Base-by-base conservation (phyloP, 2,113 vertebrate species). In the Megaptera novaeangliae region DNA sequence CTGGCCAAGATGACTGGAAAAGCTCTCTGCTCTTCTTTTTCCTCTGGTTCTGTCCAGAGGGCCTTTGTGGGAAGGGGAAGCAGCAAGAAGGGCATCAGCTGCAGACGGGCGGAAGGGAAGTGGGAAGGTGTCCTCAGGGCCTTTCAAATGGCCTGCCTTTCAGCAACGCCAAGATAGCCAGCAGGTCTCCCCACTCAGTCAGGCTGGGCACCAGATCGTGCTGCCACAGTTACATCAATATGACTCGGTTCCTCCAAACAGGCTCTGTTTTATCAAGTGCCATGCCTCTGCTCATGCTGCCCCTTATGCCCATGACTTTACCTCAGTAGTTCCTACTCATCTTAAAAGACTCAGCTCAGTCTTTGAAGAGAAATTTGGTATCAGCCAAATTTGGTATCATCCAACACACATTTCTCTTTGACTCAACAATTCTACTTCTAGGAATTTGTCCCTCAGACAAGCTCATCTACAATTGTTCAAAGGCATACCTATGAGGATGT, bases 281-380 rank as follows among this genome's bases (percentile, higher is more conserved):
- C 18, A 68, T 4, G 10, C 46, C 55, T 97, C 78, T 78, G 52
- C 25, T 64, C 20, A 1, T 71, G 13, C 29, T 57, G 39, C 29
- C 92, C 34, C 29, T 69, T 57, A 46, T 4, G 25, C 2, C 14
- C 9, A 20, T 52, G 25, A 0, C 86, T 97, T 85, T 57, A 66
- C n/a, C 68, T 90, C 69, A 27, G 12, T 27, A 78, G 36, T 52
- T 77, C 39, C 69, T 84, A 34, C 46, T 72, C 89, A 41, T 86
- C 66, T 93, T 25, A 84, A 71, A 91, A 93, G 11, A 82, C 23
- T 66, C 86, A 57, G 31, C 27, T 77, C 41, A 25, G 36, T 61
- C n/a, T 96, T 89, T 63, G 80, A 83, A 89, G 82, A 34, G 44
- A 93, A 83, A 78, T 68, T 78, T 94, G 34, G 23, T 71, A 68